These are phyloP conservation scores for Silurus lanzhouensis DNA, from an alignment of 2,797 vertebrate genomes.

Conservation along the genomic window DNA sequence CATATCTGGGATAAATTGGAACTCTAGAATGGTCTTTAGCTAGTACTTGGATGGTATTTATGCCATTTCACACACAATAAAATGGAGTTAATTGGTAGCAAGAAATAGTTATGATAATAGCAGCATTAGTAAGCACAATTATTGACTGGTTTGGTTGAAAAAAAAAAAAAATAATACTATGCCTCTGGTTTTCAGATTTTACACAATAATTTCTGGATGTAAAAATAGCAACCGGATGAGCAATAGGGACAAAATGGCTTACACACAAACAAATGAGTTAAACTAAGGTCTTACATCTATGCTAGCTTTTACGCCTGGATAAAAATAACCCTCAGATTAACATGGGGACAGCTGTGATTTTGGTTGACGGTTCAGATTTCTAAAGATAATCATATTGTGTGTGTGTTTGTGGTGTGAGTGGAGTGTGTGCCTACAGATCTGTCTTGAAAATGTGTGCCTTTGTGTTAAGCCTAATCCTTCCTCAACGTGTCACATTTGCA, in stretches of 20 bases:
- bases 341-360: not conserved
- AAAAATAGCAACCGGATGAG: not conserved
- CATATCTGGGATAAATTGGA: no score
- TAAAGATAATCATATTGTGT: not conserved
- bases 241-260: not conserved
- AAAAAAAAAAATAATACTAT: not conserved
- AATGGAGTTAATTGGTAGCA: not conserved
- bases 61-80: not conserved
- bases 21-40: not conserved
- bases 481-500: constrained; percentile 16
- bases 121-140: not conserved
- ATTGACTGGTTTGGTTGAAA: not conserved
- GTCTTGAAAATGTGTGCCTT: constrained; percentile 7
- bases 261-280: not conserved
- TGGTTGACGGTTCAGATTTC: not conserved
- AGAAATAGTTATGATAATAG: not conserved
- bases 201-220: not conserved
- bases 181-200: not conserved
- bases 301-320: not conserved
- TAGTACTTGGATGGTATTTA: not conserved
- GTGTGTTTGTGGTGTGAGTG: not conserved
- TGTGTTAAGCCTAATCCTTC: constrained; percentile 22
- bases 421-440: not conserved
- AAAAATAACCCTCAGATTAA: not conserved
- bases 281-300: not conserved